Percentiles rank a stretch among this genome's conserved stretches.
These are phyloP conservation scores for Mus pahari DNA, from an alignment of 2,113 vertebrate species.

Conservation along the genomic window DNA sequence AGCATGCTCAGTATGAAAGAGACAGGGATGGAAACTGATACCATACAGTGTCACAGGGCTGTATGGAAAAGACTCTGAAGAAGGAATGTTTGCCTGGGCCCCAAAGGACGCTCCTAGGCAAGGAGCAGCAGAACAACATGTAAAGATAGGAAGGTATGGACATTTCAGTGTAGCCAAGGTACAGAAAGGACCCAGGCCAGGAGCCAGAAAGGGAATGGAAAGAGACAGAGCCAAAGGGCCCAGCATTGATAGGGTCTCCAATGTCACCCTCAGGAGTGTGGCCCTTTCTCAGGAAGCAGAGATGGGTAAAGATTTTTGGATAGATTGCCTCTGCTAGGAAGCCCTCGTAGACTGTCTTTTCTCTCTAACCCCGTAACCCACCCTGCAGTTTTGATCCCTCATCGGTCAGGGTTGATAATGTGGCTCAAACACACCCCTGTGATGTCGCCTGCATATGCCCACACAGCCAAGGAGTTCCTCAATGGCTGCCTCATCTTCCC, in stretches of 20 bases:
- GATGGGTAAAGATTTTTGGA: conserved; percentile 10
- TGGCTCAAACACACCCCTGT: not conserved
- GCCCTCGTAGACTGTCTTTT: not conserved
- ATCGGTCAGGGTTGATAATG: not conserved
- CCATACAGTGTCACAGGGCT: not conserved
- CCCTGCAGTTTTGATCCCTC: conserved; percentile 10
- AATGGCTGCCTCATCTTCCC: not conserved
- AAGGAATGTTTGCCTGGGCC: not conserved
- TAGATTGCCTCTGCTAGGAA: not conserved
- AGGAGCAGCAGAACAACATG: not conserved
- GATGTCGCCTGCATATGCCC: not conserved
- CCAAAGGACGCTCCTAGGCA: not conserved
- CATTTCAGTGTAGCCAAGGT: not conserved
- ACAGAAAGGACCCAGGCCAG: not conserved
- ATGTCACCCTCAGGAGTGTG: not conserved
- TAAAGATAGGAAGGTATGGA: not conserved
- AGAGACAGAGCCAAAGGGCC: not conserved
- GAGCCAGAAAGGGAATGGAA: not conserved
- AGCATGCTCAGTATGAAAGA: not conserved
- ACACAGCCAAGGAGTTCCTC: not conserved
- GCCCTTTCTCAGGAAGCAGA: not conserved
- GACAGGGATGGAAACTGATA: not conserved
- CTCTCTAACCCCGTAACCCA: not conserved
- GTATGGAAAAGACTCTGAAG: not conserved
- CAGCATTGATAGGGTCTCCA: not conserved